These are phyloP conservation scores for Trachelus iudaicus DNA, from an alignment of 2,888 invertebrate species.

Conservation along the genomic window DNA sequence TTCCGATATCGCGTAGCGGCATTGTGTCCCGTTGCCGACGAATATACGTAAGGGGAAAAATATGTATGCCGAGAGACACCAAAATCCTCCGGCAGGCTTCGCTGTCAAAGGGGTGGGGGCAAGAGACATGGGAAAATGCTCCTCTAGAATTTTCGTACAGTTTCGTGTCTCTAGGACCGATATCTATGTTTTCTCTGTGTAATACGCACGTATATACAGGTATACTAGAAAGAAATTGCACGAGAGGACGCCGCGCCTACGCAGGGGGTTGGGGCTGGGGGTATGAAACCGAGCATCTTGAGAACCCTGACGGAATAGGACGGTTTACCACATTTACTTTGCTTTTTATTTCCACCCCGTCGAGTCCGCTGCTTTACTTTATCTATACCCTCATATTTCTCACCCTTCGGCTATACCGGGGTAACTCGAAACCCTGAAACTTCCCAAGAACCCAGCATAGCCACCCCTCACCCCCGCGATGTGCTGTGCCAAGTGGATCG, in stretches of 20 bases:
- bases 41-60: background rate
- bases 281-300: background rate
- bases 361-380: background rate
- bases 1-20: background rate
- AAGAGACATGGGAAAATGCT: background rate
- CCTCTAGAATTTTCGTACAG: background rate
- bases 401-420: background rate
- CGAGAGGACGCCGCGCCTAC: too few relatives aligned
- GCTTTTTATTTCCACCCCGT: conserved; percentile 3
- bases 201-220: too few relatives aligned
- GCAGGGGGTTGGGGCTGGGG: too few relatives aligned
- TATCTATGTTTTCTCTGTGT: background rate
- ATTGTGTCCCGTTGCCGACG: background rate
- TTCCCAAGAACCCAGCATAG: background rate
- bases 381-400: background rate
- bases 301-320: background rate
- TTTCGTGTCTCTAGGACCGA: background rate
- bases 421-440: background rate
- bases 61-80: background rate
- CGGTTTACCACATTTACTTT: background rate
- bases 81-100: background rate
- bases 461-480: background rate
- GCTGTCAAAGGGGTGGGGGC: background rate
- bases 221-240: too few relatives aligned
- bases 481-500: background rate